Evolutionary conservation across 1,140 invertebrate genomes (phyloP), one percentile per base, ranked within the genome.

Genomic region (Pararge aegeria): DNA sequence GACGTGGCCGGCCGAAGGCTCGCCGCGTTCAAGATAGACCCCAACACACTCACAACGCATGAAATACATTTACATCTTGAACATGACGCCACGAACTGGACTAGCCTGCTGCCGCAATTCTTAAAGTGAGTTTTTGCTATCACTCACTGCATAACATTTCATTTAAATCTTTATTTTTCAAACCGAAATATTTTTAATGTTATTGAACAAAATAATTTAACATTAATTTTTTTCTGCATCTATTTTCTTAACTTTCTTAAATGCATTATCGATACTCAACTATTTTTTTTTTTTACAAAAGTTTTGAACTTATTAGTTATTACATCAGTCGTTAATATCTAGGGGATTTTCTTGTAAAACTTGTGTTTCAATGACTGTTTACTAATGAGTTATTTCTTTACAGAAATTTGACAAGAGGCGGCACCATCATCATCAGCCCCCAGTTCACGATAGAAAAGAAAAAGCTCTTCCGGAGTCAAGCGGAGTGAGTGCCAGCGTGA

Each of bases 361-460:
- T 24, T 24, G 7, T 24, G 7, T 4, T 27, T 55, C n/a, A 4
- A 12, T 34, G 4, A 52, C 52, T 51, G 24, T 48, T 29, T 55
- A 71, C 64, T 85, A 76, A 83, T 50, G 18, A 16, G 13, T 51
- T 30, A 66, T 50, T 66, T 76, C 56, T 91, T 88, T 88, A 51
- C 89, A 96, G 95, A 92, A 96, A 96, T 83, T 86, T 96, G 64
- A 94, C 95, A 54, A 93, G 94, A 86, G 93, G 94, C 80, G 94
- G 94, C 74, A 95, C 95, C 57, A 94, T 97, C 75, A 94, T 97
- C 83, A 94, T 97, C 80, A 95, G 95, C 90, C 94, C 94, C 67
- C 94, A 94, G 74, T 97, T 96, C 90, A 94, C 93, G 62, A 90
- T 97, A 86, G 94, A 94, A 73, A 97, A 97, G 91, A 96, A 96